These are phyloP conservation scores for Struthidea cinerea DNA, from an alignment of 2,113 vertebrate genomes.

Conservation along the genomic window DNA sequence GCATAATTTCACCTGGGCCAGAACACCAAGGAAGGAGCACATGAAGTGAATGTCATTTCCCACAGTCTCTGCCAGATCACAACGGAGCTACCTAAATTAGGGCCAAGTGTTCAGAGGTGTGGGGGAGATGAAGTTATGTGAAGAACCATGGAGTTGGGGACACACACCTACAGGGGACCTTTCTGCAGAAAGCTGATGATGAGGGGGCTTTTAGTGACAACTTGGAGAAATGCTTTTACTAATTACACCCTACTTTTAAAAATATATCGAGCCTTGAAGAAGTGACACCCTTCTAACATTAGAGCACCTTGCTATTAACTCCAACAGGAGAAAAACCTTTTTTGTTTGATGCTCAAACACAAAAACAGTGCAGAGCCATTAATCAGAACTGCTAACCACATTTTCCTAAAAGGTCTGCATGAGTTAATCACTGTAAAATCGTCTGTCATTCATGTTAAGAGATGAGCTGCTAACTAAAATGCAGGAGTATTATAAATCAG, in stretches of 20 bases:
- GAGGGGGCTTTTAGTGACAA: neutral
- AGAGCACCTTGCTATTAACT: neutral
- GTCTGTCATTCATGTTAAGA: neutral
- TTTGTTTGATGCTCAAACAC: neutral
- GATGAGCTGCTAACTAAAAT: neutral
- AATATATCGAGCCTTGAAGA: neutral
- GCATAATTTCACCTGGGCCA: neutral
- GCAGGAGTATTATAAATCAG: neutral
- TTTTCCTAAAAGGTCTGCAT: neutral
- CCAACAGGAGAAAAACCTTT: neutral
- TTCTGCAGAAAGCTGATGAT: neutral
- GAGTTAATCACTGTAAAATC: neutral
- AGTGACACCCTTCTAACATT: neutral
- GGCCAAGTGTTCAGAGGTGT: neutral
- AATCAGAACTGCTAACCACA: neutral
- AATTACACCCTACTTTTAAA: neutral
- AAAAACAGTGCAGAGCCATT: neutral
- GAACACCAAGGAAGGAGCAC: neutral
- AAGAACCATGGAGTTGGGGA: fast-evolving
- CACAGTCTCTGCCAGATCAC: neutral
- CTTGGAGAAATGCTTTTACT: neutral
- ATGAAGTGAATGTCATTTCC: neutral
- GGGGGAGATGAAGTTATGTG: neutral
- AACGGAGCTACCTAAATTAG: neutral
- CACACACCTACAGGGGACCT: neutral